These are phyloP conservation scores for Bothrops jararaca DNA, from an alignment of 2,113 vertebrate species.

Conservation along the genomic window DNA sequence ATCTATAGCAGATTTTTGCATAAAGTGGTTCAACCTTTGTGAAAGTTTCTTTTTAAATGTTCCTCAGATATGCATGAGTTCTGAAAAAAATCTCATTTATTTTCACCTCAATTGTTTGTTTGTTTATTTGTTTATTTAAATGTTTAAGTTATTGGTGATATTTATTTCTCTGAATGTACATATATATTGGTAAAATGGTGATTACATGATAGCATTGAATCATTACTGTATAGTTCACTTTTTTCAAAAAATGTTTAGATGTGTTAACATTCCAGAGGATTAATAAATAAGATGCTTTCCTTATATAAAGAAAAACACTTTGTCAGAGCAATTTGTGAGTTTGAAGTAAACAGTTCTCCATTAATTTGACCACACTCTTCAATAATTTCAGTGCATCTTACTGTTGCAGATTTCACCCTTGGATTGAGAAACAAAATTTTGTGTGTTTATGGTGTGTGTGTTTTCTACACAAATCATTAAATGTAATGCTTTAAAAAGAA, in stretches of 20 bases:
- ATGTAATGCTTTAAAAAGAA: slow-evolving; percentile 2
- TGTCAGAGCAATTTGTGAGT: neutral
- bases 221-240: slow-evolving; percentile 30
- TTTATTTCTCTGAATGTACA: slow-evolving; percentile 40
- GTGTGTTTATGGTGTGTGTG: neutral
- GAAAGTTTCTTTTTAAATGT: neutral
- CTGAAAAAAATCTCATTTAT: slow-evolving; percentile 35
- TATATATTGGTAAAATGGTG: slow-evolving; percentile 33
- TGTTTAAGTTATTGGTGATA: slow-evolving; percentile 33
- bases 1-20: neutral
- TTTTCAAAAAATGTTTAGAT: slow-evolving; percentile 26
- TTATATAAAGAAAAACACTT: slow-evolving; percentile 1
- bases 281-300: slow-evolving; percentile 10
- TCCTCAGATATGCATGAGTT: slow-evolving; percentile 41
- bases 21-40: slow-evolving; percentile 17
- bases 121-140: slow-evolving; percentile 29
- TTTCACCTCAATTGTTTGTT: slow-evolving; percentile 12
- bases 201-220: slow-evolving; percentile 21
- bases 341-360: neutral
- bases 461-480: neutral
- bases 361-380: neutral
- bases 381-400: neutral
- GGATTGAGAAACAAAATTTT: neutral
- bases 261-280: neutral
- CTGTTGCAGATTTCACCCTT: neutral